A percentile compares a stretch with the other conserved stretches of the same genome.
Conservation (phyloP, 2,113 vertebrate species). For the Ardeotis arabs region DNA sequence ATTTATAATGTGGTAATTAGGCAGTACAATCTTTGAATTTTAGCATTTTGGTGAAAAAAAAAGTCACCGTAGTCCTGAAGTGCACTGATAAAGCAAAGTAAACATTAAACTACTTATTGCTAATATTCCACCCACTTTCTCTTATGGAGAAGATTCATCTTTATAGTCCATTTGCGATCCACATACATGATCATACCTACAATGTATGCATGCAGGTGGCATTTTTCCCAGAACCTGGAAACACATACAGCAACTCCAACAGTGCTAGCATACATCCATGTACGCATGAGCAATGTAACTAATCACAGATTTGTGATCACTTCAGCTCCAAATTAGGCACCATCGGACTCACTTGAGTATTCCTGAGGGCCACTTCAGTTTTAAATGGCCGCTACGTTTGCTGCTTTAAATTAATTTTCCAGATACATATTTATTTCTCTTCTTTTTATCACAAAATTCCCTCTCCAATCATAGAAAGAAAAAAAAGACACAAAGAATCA, state of each 20-base stretch:
- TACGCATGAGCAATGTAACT: not conserved
- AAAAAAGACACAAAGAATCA: not conserved
- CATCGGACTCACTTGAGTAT: not conserved
- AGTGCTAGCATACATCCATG: not conserved
- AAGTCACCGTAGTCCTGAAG: not conserved
- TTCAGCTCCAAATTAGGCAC: not conserved
- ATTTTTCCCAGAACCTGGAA: not conserved
- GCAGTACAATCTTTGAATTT: not conserved
- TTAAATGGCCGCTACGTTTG: not conserved
- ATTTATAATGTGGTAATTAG: not conserved
- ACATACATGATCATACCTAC: not conserved
- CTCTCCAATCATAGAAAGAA: not conserved
- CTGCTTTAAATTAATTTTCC: not conserved
- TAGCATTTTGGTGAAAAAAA: not conserved
- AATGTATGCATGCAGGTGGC: not conserved
- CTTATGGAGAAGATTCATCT: not conserved
- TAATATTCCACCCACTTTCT: not conserved
- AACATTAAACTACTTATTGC: not conserved
- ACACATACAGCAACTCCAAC: not conserved
- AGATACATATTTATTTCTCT: not conserved
- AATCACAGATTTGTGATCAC: not conserved
- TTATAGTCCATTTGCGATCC: not conserved
- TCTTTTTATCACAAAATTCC: not conserved
- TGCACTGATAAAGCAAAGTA: not conserved
- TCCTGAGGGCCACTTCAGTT: not conserved